These are phyloP conservation scores for Sisyra terminalis DNA, from an alignment of 2,888 invertebrate genomes.

Conservation along the genomic window DNA sequence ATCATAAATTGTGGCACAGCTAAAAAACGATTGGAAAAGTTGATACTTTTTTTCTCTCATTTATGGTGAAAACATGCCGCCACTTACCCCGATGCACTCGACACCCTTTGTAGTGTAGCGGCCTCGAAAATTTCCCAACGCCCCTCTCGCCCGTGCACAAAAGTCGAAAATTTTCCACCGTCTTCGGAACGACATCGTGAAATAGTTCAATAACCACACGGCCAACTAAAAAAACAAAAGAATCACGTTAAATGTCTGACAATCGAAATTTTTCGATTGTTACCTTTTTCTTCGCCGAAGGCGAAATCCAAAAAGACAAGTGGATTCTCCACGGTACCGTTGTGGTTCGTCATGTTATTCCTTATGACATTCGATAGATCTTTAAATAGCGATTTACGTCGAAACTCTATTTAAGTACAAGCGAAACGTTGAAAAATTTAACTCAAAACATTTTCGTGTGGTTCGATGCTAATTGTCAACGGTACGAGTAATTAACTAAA, in stretches of 20 bases:
- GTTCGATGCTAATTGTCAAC: no score
- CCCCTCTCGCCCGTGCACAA: slow-evolving; percentile 88
- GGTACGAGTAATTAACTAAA: no score
- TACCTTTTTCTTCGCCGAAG: slow-evolving; percentile 52
- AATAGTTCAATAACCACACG: slow-evolving; percentile 75
- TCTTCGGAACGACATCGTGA: slow-evolving; percentile 67
- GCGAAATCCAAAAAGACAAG: slow-evolving; percentile 55
- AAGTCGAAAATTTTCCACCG: slow-evolving; percentile 81
- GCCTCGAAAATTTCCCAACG: slow-evolving; percentile 45
- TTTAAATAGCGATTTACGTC: no score
- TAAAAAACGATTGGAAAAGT: slow-evolving; percentile 22
- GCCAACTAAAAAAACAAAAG: slow-evolving; percentile 40
- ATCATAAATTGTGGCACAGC: slow-evolving; percentile 80
- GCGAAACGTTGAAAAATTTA: no score
- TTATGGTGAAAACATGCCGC: not conserved
- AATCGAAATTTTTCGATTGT: slow-evolving; percentile 8
- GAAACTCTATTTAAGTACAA: no score
- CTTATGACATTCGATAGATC: no score
- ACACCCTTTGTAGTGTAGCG: slow-evolving; percentile 69
- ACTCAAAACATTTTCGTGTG: no score
- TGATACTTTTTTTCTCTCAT: not conserved
- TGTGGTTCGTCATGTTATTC: not conserved
- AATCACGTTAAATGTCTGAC: not conserved
- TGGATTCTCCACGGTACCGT: slow-evolving; percentile 30
- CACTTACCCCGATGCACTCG: slow-evolving; percentile 58